Evolutionary conservation across 2,888 invertebrate species (phyloP), one percentile per base, ranked within the genome.

Genomic region (Caenorhabditis sp.): DNA sequence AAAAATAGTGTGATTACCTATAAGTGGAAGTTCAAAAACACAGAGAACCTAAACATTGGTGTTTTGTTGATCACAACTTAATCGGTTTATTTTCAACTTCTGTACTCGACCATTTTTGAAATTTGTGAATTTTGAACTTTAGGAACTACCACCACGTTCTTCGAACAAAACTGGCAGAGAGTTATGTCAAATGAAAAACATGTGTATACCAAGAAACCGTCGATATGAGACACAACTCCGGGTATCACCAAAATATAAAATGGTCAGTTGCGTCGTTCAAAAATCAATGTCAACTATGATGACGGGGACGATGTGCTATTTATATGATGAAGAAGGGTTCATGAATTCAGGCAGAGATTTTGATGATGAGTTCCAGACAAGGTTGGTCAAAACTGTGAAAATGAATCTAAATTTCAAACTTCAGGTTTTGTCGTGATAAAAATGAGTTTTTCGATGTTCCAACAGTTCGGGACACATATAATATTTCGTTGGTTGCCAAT

Each of bases 211-310:
- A 50, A 57, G 54, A 19, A 49, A 55, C 37, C 53, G 66, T n/a
- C n/a, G 50, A 37, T 70, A 66, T 55, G 70, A 70, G 59, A 67
- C 75, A 37, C 70, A 61, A 66, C 57, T 73, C 1, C 53, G 76
- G 61, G 70, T 71, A 8, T 68, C 79, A 10, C 66, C 66, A 62
- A 63, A 75, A 14, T 82, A 81, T 60, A 82, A 76, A 49, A 66
- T 79, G 43, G 66, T 76, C 24, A 73, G 73, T 26, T 82, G 82
- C 43, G 69, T 82, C 8, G 78, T 80, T 19, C 82, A 79, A 58
- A 79, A 82, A 61, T 70, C 69, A 26, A 82, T 82, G 79, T 79
- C 79, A 1, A 82, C 81, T 10, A 68, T 79, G 62, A 75, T 82
- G 69, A 77, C 72, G 5, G 80, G 75, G 8, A 62, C 78, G 8